Evolutionary conservation across 2,113 vertebrate species (phyloP), one percentile per base, ranked within the genome.

Genomic region (Istiophorus platypterus): DNA sequence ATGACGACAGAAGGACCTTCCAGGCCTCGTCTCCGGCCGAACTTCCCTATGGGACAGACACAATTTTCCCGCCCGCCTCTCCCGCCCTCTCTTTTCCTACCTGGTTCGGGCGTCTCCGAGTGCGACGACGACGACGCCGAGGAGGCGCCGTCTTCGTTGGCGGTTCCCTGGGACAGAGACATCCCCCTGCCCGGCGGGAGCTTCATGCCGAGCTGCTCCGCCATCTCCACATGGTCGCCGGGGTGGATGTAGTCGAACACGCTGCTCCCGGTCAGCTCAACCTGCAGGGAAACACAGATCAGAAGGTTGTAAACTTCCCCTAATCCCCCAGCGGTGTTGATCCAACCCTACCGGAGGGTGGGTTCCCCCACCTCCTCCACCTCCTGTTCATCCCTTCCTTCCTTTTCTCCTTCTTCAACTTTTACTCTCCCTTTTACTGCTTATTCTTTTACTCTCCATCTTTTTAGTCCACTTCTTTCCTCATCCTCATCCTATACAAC

Each of bases 181-280:
- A 97, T 93, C 41, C 97, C 97, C 90, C 98, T 95, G 66, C 98
- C 98, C 2, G 98, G 98, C 29, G 98, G 97, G 82, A 99, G 96
- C 96, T 99, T 99, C 98, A 99, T 99, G 90, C 98, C 98, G 85
- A 99, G 96, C 95, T 99, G 98, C 94, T 99, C 98, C 3, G 98
- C 98, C 97, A 96, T 97, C 94, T 99, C 98, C 95, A 98, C 98
- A 42, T 99, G 98, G 93, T 99, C 98, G 69, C 98, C 98, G 0
- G 98, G 98, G 94, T 99, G 98, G 85, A 99, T 95, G 90, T 99
- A 99, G 94, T 99, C 98, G 85, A 99, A 99, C 76, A 96, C 96
- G 15, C 98, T 99, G 96, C 98, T 99, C 94, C 98, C 98, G 56
- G 98, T 99, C 95, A 99, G 96, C 96, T 99, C 98, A 95, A 99